Evolutionary conservation across 2,113 vertebrate species (phyloP).

Genomic region (Okapia johnstoni): DNA sequence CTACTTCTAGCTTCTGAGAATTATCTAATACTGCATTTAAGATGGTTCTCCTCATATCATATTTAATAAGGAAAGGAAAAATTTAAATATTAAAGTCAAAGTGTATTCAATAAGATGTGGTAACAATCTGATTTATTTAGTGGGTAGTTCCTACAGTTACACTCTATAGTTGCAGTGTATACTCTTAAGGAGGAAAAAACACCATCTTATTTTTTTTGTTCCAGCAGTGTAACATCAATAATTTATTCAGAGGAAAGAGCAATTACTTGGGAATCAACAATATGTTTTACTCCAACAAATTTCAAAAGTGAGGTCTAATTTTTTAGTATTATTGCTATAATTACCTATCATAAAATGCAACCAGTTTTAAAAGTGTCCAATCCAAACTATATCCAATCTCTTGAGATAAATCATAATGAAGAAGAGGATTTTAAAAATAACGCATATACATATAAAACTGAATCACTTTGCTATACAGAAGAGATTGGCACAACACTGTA

Average conservation of each 20-base stretch:
- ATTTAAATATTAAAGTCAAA: background rate
- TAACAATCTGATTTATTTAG: background rate
- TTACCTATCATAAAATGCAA: background rate
- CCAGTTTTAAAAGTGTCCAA: background rate
- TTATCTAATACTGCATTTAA: background rate
- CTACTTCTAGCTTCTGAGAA: background rate
- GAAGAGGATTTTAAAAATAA: background rate
- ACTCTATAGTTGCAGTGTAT: background rate
- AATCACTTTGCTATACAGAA: background rate
- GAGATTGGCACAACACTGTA: background rate
- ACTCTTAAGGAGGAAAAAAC: background rate
- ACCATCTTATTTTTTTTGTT: background rate
- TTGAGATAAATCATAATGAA: background rate
- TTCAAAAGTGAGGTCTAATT: background rate
- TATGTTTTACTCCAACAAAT: background rate
- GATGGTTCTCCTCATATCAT: background rate
- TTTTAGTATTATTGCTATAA: slow-evolving; percentile 25
- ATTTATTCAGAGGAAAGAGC: background rate
- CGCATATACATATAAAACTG: background rate
- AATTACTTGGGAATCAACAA: background rate
- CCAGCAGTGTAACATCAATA: background rate
- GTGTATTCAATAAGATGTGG: background rate
- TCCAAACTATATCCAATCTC: background rate
- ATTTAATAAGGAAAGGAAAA: slow-evolving; percentile 17
- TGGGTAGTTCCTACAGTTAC: background rate